Conservation (phyloP, 64 coral and sea anemone genomes). For the Hydrozoanthus tunicans region DNA sequence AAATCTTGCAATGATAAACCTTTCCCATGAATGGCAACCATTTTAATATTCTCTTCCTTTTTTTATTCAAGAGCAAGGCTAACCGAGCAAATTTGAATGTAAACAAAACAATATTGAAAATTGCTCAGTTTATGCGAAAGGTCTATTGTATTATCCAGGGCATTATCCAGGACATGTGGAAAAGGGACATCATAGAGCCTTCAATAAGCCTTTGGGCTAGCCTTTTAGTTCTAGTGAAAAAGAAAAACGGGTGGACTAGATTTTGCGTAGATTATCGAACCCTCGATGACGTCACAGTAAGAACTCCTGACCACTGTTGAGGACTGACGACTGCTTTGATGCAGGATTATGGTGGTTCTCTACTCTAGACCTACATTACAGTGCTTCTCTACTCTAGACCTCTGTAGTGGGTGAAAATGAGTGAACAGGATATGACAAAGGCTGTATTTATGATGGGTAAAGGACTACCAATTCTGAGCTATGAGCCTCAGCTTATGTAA, state of each 20-base stretch:
- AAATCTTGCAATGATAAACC: too few relatives aligned
- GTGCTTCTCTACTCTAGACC: conserved; percentile 37
- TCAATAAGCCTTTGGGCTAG: conserved; percentile 52
- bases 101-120: too few relatives aligned
- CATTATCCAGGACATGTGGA: conserved; percentile 46
- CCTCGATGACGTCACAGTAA: conserved; percentile 59
- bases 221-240: conserved; percentile 43
- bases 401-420: neutral
- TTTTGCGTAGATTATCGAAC: conserved; percentile 67
- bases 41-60: too few relatives aligned
- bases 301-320: conserved; percentile 6
- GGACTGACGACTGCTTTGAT: conserved; percentile 36
- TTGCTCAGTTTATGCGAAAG: too few relatives aligned
- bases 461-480: neutral
- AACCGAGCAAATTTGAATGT: too few relatives aligned
- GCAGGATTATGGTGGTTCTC: conserved; percentile 51
- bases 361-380: conserved; percentile 12
- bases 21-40: too few relatives aligned
- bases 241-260: conserved; percentile 58
- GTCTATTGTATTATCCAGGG: neutral
- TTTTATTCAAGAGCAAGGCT: too few relatives aligned
- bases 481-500: too few relatives aligned
- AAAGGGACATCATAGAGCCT: conserved; percentile 53
- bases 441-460: conserved; percentile 32
- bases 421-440: conserved; percentile 35